Evolutionary conservation across 1,140 invertebrate species (phyloP), one percentile per base, ranked within the genome.

Genomic region (Aphis gossypii): DNA sequence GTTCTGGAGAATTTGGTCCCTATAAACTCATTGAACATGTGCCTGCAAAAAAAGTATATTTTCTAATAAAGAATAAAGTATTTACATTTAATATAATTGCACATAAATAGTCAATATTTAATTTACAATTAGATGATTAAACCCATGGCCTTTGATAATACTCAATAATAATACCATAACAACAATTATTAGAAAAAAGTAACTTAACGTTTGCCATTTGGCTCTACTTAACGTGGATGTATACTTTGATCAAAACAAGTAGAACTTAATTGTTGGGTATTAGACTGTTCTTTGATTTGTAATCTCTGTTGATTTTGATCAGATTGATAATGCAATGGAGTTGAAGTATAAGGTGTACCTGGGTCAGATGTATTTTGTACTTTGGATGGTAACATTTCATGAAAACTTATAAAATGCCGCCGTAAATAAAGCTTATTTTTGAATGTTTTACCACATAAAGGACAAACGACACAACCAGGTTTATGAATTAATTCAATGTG

Each of bases 401-500:
- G 96, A 94, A 96, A 96, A 95, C 96, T 96, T 94, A 96, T 95
- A 94, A 96, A 95, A 95, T 97, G 97, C 93, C 97, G 96, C 94
- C 97, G 96, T 94, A 97, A 96, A 95, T 97, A 97, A 94, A 97
- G 96, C 96, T 97, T 97, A 95, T 97, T 97, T 96, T 97, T 97
- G 96, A 97, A 97, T 95, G 96, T 96, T 96, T 97, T 97, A 95
- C 96, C 96, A 96, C 97, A 97, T 94, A 97, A 96, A 95, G 96
- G 96, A 96, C 97, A 97, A 95, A 96, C 96, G 94, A 97, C 97
- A 95, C 96, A 97, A 95, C 97, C 97, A 95, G 97, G 97, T 96
- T 97, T 97, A 96, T 97, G 97, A 95, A 97, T 97, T 94, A 97
- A 96, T 95, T 97, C 97, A 96, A 97, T 97, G 96, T 97, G 97